Evolutionary conservation across 2,797 vertebrate genomes (phyloP).

Genomic region (Heliangelus exortis): DNA sequence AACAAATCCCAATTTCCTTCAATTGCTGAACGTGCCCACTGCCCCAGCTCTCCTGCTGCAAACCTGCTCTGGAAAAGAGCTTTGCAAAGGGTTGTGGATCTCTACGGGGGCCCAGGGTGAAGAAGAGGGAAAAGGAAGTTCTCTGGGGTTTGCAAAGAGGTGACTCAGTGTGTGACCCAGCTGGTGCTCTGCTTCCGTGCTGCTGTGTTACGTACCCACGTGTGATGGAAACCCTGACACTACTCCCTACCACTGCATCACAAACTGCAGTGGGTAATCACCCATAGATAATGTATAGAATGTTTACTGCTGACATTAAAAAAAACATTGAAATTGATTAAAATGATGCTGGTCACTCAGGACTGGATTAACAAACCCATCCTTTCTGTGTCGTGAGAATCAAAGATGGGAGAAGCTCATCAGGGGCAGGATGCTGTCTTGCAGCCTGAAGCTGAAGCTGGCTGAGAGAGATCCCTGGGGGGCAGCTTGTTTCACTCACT

Average conservation of each 20-base stretch:
- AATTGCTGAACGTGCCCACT: accelerated
- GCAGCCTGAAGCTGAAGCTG: accelerated
- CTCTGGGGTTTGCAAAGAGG: background rate
- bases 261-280: background rate
- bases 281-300: accelerated
- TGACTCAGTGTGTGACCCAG: background rate
- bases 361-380: accelerated
- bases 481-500: background rate
- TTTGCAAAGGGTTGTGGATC: background rate
- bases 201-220: accelerated
- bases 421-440: background rate
- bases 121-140: background rate
- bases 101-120: accelerated
- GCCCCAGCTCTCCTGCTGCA: no score
- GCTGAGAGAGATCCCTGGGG: background rate
- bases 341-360: background rate
- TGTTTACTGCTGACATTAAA: background rate
- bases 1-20: background rate
- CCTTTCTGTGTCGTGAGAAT: accelerated
- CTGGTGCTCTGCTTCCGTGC: background rate
- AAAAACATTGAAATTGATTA: background rate
- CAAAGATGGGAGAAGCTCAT: background rate
- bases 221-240: conserved; percentile 17
- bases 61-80: background rate
- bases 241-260: accelerated